Base-by-base conservation (phyloP, 2,113 vertebrate species). In the Rhadina sibilatrix region DNA sequence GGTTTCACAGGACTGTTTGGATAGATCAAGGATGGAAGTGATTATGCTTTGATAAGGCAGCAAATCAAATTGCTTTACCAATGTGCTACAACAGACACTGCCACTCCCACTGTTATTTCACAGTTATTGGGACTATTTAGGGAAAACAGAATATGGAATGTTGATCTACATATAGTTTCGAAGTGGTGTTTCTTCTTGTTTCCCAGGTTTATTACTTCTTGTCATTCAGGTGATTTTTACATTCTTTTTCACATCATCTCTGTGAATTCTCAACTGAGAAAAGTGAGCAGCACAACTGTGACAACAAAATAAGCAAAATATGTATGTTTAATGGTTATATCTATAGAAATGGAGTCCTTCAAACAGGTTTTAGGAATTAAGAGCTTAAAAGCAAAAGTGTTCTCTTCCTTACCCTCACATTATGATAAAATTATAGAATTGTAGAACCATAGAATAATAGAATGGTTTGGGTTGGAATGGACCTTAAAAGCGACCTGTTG, bases 401-500 rank as follows among this genome's bases (percentile, higher is more conserved):
- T 14, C 11, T 44, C 49, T 76, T 90, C n/a, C 8, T 76, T 49
- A 53, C 7, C 5, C 0, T 0, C 28, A 12, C 24, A 42, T 28
- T 47, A 35, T 64, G 28, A 61, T 40, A 47, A 70, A 78, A 40
- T 47, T 20, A 40, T 10, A 37, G 12, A 50, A 33, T 56, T 13
- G 5, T 5, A 21, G 10, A 37, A 11, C 11, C 22, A 28, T 33
- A 11, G 12, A 44, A 31, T 11, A 27, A 52, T n/a, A 20, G n/a
- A 35, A 63, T 33, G 10, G 3, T 63, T 63, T 56, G 35, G 12
- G 12, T 50, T 44, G 8, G 11, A 70, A 50, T 6, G 10, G 27
- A 44, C 31, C 17, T 56, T 42, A 63, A 76, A 33, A 4, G 25
- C 14, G 40, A 40, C n/a, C 37, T 68, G 27, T 3, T 66, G 53